Conservation (phyloP, 2,113 vertebrate genomes). For the Silurus glanis region DNA sequence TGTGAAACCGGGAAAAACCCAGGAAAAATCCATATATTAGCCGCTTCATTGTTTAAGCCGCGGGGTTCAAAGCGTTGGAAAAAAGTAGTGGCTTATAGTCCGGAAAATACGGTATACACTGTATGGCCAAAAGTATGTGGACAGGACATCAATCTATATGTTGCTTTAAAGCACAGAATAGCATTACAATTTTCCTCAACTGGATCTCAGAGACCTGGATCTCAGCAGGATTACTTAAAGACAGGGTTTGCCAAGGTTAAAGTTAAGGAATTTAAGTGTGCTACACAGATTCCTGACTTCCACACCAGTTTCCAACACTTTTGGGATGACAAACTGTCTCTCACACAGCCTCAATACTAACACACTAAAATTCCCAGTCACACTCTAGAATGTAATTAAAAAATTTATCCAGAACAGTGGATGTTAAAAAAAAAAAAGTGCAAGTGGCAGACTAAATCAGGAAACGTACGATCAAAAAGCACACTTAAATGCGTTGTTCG, state of each 20-base stretch:
- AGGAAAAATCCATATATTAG: too few relatives aligned
- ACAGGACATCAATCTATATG: neutral
- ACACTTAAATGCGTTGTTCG: neutral
- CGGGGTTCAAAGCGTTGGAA: too few relatives aligned
- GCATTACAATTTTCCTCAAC: neutral
- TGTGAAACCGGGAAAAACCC: too few relatives aligned
- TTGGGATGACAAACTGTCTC: neutral
- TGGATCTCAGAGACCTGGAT: too few relatives aligned
- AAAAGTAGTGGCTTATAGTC: too few relatives aligned
- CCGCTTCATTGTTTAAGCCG: too few relatives aligned
- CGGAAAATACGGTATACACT: neutral
- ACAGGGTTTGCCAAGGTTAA: neutral
- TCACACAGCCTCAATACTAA: neutral
- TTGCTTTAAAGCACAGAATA: neutral
- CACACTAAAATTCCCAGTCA: neutral
- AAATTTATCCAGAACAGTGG: neutral
- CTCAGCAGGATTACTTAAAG: neutral
- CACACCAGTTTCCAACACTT: neutral
- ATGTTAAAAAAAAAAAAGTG: neutral
- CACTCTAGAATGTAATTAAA: neutral
- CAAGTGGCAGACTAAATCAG: neutral
- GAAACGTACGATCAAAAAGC: neutral
- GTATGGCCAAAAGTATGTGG: neutral
- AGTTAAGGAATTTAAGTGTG: neutral
- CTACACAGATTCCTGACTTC: neutral